These are phyloP conservation scores for Andinoacara biseriatus DNA, from an alignment of 2,113 vertebrate species.

Conservation along the genomic window DNA sequence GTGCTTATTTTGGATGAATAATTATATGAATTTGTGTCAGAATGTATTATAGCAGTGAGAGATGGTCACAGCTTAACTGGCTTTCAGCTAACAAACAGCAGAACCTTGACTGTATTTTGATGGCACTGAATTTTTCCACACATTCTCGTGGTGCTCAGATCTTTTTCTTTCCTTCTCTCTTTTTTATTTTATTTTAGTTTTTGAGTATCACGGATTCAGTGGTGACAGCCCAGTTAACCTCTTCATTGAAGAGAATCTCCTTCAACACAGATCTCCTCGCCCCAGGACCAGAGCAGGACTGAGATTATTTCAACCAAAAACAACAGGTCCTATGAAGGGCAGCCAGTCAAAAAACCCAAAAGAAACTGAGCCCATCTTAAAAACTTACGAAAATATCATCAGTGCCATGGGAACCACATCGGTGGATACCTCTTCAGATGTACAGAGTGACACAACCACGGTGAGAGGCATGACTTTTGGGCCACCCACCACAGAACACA, in stretches of 20 bases:
- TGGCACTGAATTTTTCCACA: not conserved
- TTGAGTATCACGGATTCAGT: constrained; percentile 89
- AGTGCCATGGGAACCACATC: not conserved
- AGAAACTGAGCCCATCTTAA: constrained; percentile 20
- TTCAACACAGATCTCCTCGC: constrained; percentile 78
- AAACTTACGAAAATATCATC: not conserved
- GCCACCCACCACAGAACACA: not conserved
- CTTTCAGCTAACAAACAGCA: not conserved
- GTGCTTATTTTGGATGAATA: not conserved
- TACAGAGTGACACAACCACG: not conserved
- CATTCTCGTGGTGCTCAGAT: not conserved
- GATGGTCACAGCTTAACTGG: not conserved
- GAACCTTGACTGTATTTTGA: not conserved
- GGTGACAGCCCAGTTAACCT: constrained; percentile 86
- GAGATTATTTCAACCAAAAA: constrained; percentile 34
- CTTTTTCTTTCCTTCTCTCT: not conserved
- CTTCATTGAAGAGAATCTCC: constrained; percentile 91
- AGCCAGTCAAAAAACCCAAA: constrained; percentile 23
- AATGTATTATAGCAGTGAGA: not conserved
- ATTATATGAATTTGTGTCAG: not conserved
- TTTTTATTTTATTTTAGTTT: constrained; percentile 52
- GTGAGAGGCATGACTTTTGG: not conserved
- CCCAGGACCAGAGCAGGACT: constrained; percentile 60
- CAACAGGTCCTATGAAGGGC: constrained; percentile 5
- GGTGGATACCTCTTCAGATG: not conserved